Base-by-base conservation (phyloP, 1,140 invertebrate genomes). In the Habropoda laboriosa region DNA sequence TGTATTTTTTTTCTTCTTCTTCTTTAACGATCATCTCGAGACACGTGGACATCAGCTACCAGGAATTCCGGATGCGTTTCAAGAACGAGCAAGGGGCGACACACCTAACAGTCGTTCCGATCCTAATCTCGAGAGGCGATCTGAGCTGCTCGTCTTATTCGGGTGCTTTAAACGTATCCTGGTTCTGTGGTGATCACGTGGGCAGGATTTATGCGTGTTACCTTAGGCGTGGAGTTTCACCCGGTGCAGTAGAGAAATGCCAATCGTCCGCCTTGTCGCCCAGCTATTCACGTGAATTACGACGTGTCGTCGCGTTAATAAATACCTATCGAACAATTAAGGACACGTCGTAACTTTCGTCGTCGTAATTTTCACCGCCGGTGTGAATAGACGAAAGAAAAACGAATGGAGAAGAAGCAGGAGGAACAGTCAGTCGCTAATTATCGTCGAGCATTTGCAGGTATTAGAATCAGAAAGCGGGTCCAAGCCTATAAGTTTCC, bases 61-160 rank as follows among this genome's bases (percentile, higher is more conserved):
- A 82, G 80, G 71, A 87, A 89, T 90, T 88, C 86, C 88, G 88
- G 85, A 89, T 90, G 89, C 87, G 82, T 85, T 85, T 85, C 73
- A 21, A n/a, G 76, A 81, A 79, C 61, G 82, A 85, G 73, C 76
- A 21, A n/a, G n/a, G 53, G 47, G 74, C 81, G 89, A 87, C 89
- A 91, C 90, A 90, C 89, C 90, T 89, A 90, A 88, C 85, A 71
- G 72, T 84, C 85, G 83, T 87, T 90, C 79, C 89, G 88, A 90
- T 90, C 83, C 88, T 89, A 90, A 91, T 91, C 90, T 91, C 81
- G 84, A 84, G 83, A 81, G n/a, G n/a, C 86, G 85, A 87, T 89
- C 80, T 84, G 80, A 82, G 87, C 47, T 83, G 80, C 85, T 90
- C 89, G 85, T 89, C 89, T 89, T 77, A 85, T 70, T 86, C 63